Conservation (phyloP, 2,888 invertebrate genomes). For the Pteria penguin region DNA sequence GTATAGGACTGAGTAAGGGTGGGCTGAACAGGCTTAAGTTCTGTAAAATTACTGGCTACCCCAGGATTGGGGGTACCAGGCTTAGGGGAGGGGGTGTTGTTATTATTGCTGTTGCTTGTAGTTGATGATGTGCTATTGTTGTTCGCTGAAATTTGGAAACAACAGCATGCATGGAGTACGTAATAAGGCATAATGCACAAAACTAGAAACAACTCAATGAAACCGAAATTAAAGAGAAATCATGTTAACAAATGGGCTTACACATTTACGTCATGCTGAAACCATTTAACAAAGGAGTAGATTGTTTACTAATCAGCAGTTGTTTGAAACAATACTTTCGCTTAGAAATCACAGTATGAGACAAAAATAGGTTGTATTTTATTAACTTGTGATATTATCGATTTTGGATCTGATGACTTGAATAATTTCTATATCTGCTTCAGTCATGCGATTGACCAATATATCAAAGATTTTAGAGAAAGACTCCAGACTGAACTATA, state of each 20-base stretch:
- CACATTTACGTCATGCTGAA: background rate
- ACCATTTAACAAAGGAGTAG: background rate
- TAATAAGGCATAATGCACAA: constrained; percentile 6
- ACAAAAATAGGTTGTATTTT: background rate
- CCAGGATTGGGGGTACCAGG: constrained; percentile 43
- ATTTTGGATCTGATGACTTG: background rate
- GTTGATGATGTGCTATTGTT: constrained; percentile 42
- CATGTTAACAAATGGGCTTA: too few relatives aligned
- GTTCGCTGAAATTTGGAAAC: constrained; percentile 46
- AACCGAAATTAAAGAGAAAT: too few relatives aligned
- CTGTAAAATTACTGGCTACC: constrained; percentile 46
- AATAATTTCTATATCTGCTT: background rate
- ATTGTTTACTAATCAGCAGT: background rate
- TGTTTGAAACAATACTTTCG: background rate
- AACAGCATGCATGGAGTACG: constrained; percentile 32
- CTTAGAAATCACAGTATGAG: background rate
- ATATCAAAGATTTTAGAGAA: background rate
- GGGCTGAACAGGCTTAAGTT: constrained; percentile 49
- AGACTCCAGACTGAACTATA: too few relatives aligned
- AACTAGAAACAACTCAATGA: constrained; percentile 1
- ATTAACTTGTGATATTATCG: background rate
- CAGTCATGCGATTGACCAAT: background rate
- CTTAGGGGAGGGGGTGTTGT: constrained; percentile 48
- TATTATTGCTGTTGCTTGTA: constrained; percentile 37
- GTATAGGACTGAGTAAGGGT: constrained; percentile 45